Evolutionary conservation across 2,113 vertebrate species (phyloP).

Genomic region (Erythrolamprus reginae): DNA sequence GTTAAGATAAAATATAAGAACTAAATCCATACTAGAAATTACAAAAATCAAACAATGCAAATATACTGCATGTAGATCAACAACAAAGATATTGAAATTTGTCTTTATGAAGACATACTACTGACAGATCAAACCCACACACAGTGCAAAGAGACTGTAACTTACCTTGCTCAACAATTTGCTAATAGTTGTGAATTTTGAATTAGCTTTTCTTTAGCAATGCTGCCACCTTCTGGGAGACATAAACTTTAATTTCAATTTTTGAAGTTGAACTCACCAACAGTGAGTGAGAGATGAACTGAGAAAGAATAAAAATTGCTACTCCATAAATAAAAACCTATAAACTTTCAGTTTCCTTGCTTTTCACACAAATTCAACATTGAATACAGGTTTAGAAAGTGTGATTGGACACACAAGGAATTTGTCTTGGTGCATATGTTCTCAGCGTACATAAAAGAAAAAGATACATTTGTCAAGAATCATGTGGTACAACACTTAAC

Average conservation of each 20-base stretch:
- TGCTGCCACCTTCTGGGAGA: conserved; percentile 73
- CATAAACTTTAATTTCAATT: background rate
- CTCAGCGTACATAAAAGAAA: too few relatives aligned
- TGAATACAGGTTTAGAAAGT: background rate
- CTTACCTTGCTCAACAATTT: background rate
- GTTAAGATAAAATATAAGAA: background rate
- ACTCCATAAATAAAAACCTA: background rate
- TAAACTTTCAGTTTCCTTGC: background rate
- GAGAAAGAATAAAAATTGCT: background rate
- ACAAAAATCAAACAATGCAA: too few relatives aligned
- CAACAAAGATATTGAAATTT: background rate
- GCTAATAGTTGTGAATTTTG: background rate
- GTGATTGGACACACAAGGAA: too few relatives aligned
- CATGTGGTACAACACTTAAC: too few relatives aligned
- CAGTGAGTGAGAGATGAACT: background rate
- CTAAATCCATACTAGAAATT: background rate
- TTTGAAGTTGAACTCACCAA: background rate
- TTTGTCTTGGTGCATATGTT: too few relatives aligned
- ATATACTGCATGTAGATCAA: background rate
- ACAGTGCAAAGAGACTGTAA: background rate
- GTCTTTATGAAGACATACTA: background rate
- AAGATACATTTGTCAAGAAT: too few relatives aligned
- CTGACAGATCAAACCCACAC: background rate
- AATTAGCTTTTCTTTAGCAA: conserved; percentile 66
- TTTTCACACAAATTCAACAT: background rate